Evolutionary conservation across 1,140 invertebrate species (phyloP), one percentile per base, ranked within the genome.

Genomic region (Mizuhopecten yessoensis): DNA sequence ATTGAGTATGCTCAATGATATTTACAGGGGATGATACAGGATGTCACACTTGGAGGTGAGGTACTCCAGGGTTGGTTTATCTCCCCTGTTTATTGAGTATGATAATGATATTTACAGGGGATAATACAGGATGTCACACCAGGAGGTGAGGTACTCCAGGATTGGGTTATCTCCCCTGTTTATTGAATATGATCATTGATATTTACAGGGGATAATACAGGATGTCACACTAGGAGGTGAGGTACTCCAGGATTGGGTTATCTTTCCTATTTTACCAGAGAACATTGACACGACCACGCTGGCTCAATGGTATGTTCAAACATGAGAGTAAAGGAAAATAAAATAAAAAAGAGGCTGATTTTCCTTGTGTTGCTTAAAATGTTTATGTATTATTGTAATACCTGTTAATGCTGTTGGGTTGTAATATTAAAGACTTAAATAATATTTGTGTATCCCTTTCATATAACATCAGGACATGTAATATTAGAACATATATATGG

Each of bases 161-260:
- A 87, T 89, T 75, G 34, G 42, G 11, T 57, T 33, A 34, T 33
- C 34, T 88, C 88, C 57, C n/a, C 57, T 75, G 57, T 75, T 29
- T 9, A 75, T 29, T 75, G 57, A 75, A 1, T 7, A 17, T 75
- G 57, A 5, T 3, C 29, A 39, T 7, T 39, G 36, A 39, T 75
- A 75, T 75, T 75, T 91, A 20, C 93, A 96, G 96, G 97, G 97
- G 86, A 90, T 97, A 0, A 95, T 97, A n/a, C 90, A 89, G 10
- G 97, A 96, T 95, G 95, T 97, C 0, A 96, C 96, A 3, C 88
- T 97, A 11, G 96, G 95, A 88, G 94, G 94, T 17, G 92, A 94
- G 39, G 89, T 94, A n/a, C 90, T 97, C 5, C 93, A 87, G n/a
- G 91, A 93, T 34, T 96, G 96, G 96, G 89, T 92, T 29, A 95